A percentile compares a stretch with the other conserved stretches of the same genome.
These are phyloP conservation scores for Diadumene lineata DNA, from an alignment of 92 coral and sea anemone species.

Conservation along the genomic window DNA sequence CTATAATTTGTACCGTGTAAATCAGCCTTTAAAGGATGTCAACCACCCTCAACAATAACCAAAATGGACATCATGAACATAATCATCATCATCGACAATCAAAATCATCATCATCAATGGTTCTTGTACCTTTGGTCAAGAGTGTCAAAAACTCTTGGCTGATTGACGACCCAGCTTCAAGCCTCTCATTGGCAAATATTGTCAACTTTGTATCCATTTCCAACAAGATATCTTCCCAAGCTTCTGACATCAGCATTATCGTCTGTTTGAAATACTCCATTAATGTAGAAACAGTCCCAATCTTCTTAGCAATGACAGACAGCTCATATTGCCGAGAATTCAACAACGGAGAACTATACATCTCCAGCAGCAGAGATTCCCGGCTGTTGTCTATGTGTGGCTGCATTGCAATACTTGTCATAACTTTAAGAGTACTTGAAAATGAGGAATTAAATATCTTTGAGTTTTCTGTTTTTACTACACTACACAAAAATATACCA, in stretches of 20 bases:
- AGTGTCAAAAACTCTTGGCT: slow-evolving; percentile 83
- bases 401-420: slow-evolving; percentile 62
- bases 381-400: slow-evolving; percentile 23
- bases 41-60: no score
- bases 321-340: slow-evolving; percentile 74
- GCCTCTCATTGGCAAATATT: slow-evolving; percentile 74
- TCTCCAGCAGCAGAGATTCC: slow-evolving; percentile 37
- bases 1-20: no score
- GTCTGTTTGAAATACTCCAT: slow-evolving; percentile 86
- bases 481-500: slow-evolving; percentile 80
- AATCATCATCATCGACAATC: not conserved
- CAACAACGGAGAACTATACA: slow-evolving; percentile 69
- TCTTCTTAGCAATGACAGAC: slow-evolving; percentile 79
- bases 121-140: slow-evolving; percentile 84
- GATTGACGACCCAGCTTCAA: slow-evolving; percentile 80
- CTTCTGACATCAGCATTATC: slow-evolving; percentile 91
- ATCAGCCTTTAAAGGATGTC: no score
- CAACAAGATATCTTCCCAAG: slow-evolving; percentile 93
- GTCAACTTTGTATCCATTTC: slow-evolving; percentile 92
- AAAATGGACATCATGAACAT: no score
- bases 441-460: slow-evolving; percentile 62
- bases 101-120: not conserved
- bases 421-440: slow-evolving; percentile 57
- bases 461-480: slow-evolving; percentile 37
- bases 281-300: slow-evolving; percentile 68